phyloP scores from a whole-genome alignment of 2,113 vertebrate species.

The Tenrec ecaudatus region DNA sequence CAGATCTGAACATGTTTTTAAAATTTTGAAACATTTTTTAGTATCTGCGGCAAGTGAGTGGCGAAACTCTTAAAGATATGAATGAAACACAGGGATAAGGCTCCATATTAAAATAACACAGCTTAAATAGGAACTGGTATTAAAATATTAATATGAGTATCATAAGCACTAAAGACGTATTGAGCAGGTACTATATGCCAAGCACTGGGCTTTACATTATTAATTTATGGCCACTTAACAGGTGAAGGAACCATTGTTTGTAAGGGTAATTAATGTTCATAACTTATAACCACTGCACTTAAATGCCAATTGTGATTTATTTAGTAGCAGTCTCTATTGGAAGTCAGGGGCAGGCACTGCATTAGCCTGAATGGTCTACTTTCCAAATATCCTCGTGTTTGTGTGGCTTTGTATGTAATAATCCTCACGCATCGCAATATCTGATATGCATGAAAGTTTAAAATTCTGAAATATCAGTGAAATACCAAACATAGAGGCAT shows the following conservation, averaged over 20 bases:
- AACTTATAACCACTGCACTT: slow-evolving; percentile 48
- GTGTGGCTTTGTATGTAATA: slow-evolving; percentile 43
- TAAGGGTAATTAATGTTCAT: background rate
- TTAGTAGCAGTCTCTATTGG: background rate
- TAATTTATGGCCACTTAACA: slow-evolving; percentile 15
- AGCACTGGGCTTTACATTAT: background rate
- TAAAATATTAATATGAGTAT: slow-evolving; percentile 43
- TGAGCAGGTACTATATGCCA: slow-evolving; percentile 47
- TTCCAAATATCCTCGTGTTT: background rate
- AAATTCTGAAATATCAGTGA: slow-evolving; percentile 32
- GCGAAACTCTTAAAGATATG: slow-evolving; percentile 23
- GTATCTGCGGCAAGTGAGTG: background rate
- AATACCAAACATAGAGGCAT: background rate
- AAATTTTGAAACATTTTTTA: slow-evolving; percentile 16
- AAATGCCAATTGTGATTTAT: slow-evolving; percentile 14
- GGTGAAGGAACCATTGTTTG: background rate
- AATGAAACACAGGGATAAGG: background rate
- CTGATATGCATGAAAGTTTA: background rate
- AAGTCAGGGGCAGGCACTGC: background rate
- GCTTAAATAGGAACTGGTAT: slow-evolving; percentile 14
- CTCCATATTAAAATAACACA: slow-evolving; percentile 42
- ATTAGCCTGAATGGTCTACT: background rate
- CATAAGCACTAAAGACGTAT: slow-evolving; percentile 9
- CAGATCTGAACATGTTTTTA: background rate
- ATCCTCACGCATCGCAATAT: background rate